A percentile compares a stretch with the other conserved stretches of the same genome.
These are phyloP conservation scores for Bos taurus DNA, from an alignment of 2,113 vertebrate genomes.

Conservation along the genomic window ARS-UCD2.0 NC_037335.1:111909001-111909500, in stretches of 20 bases:
- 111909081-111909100: rapidly evolving
- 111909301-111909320: background rate
- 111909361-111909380: background rate
- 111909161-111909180: background rate
- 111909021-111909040: background rate
- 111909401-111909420: background rate
- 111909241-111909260: rapidly evolving
- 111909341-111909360: background rate
- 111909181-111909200: background rate
- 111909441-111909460: background rate
- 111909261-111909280: background rate
- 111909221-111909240: background rate
- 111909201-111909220: rapidly evolving
- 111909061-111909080: background rate
- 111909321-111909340: background rate
- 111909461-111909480: background rate
- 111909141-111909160: background rate
- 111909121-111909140: rapidly evolving
- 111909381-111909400: background rate
- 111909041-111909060: background rate
- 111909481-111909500: background rate
- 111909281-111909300: no score
- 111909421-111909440: background rate
- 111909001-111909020: background rate
- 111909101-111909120: no score